These are phyloP conservation scores for Cyanoderma ruficeps DNA, from an alignment of 2,113 vertebrate genomes.

Conservation along the genomic window DNA sequence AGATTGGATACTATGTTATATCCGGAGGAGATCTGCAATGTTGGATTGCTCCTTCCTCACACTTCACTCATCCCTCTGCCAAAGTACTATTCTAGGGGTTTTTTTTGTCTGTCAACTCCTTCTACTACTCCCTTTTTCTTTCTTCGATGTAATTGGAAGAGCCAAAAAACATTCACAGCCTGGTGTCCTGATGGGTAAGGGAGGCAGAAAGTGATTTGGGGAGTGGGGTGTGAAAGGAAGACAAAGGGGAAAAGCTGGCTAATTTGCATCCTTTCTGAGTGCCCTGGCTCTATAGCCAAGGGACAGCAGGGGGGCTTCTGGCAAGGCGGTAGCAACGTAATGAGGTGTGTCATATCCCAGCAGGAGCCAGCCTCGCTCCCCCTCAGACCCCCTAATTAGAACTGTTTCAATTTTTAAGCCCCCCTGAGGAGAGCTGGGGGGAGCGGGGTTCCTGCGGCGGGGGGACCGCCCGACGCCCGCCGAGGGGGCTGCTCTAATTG, in stretches of 20 bases:
- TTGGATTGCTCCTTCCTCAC: neutral
- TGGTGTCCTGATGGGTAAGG: neutral
- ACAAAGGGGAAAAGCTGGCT: slow-evolving; percentile 35
- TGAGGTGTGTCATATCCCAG: slow-evolving; percentile 68
- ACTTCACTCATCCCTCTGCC: neutral
- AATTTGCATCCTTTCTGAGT: slow-evolving; percentile 74
- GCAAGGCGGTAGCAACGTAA: slow-evolving; percentile 52
- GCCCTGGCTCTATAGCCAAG: slow-evolving; percentile 50
- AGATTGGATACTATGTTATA: neutral
- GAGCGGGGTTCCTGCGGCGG: neutral
- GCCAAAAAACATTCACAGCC: neutral
- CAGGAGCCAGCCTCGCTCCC: slow-evolving; percentile 28
- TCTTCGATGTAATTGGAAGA: slow-evolving; percentile 23
- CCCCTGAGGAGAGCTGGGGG: neutral
- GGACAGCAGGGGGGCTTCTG: slow-evolving; percentile 58
- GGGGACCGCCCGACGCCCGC: neutral
- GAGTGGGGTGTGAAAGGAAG: slow-evolving; percentile 49
- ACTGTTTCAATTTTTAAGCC: slow-evolving; percentile 60
- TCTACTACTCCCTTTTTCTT: slow-evolving; percentile 17
- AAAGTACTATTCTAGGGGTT: neutral
- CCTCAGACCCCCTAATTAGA: slow-evolving; percentile 62
- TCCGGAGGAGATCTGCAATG: rapidly evolving
- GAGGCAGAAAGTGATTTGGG: slow-evolving; percentile 42
- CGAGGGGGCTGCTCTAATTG: slow-evolving; percentile 32
- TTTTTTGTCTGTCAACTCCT: neutral